These are phyloP conservation scores for Hassar affinis DNA, from an alignment of 2,113 vertebrate genomes.

Conservation along the genomic window DNA sequence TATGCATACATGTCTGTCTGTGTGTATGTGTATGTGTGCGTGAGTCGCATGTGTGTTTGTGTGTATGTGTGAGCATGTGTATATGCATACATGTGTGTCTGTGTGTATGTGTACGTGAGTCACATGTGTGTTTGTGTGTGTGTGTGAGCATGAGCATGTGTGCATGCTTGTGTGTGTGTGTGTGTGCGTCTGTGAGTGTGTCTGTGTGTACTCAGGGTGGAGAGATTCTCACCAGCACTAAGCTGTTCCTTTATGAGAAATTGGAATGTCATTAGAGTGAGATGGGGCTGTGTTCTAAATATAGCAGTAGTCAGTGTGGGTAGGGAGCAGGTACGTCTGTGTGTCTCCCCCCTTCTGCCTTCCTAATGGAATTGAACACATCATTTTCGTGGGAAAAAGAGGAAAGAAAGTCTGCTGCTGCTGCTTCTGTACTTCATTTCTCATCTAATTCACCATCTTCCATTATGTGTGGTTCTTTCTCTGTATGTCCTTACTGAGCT, in stretches of 20 bases:
- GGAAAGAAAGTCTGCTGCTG: neutral
- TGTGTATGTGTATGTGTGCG: constrained; percentile 8
- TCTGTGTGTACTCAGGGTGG: constrained; percentile 10
- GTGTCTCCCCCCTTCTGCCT: neutral
- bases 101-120: too few species aligned
- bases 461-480: neutral
- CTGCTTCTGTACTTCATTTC: neutral
- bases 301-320: constrained; percentile 7
- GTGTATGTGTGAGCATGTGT: too few species aligned
- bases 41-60: too few species aligned
- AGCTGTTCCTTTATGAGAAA: constrained; percentile 35
- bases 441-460: neutral
- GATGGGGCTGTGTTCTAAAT: constrained; percentile 36
- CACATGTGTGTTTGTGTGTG: too few species aligned
- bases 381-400: neutral
- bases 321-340: neutral
- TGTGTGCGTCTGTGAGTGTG: too few species aligned
- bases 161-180: too few species aligned
- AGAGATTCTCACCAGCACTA: constrained; percentile 8
- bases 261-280: constrained; percentile 36
- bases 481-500: neutral
- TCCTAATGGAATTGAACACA: neutral
- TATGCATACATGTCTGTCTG: too few species aligned
- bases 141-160: too few species aligned
- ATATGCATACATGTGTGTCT: too few species aligned